phyloP scores from a whole-genome alignment of 2,797 vertebrate species.

The Rhinella marina region DNA sequence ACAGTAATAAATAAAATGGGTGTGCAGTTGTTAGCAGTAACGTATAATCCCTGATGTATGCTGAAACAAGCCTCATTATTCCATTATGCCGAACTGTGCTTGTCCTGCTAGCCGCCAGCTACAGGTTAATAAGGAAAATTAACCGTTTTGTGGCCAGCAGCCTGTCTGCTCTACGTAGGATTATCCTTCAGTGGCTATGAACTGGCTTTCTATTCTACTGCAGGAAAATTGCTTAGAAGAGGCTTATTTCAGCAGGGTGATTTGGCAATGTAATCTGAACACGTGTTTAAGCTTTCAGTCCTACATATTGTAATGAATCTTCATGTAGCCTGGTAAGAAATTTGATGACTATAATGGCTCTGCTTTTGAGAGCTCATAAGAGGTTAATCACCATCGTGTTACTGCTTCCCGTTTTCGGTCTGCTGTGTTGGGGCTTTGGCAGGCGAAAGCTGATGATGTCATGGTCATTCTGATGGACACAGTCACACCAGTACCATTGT shows the following conservation, averaged over 20 bases:
- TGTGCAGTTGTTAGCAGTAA: constrained; percentile 66
- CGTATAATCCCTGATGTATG: constrained; percentile 67
- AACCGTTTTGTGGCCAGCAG: constrained; percentile 4
- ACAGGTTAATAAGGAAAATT: constrained; percentile 64
- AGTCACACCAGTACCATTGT: constrained; percentile 47
- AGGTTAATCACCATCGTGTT: constrained; percentile 3
- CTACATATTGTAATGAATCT: constrained; percentile 7
- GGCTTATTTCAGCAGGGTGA: neutral
- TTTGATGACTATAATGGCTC: constrained; percentile 6
- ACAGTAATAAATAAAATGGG: constrained; percentile 66
- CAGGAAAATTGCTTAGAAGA: neutral
- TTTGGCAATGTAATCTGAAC: constrained; percentile 31
- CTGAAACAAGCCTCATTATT: constrained; percentile 46
- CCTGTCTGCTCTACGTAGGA: neutral
- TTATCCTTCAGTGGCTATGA: neutral
- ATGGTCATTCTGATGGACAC: constrained; percentile 6
- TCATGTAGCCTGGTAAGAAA: constrained; percentile 10
- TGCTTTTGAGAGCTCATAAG: neutral
- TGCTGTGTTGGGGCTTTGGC: constrained; percentile 34
- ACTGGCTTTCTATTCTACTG: neutral
- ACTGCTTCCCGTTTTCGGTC: constrained; percentile 8
- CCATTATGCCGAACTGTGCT: constrained; percentile 60
- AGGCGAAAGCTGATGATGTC: constrained; percentile 30
- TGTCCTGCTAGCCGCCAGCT: constrained; percentile 63
- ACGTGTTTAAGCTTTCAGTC: neutral